Base-by-base conservation (phyloP, 2,888 invertebrate genomes). In the Embidobia sp. region DNA sequence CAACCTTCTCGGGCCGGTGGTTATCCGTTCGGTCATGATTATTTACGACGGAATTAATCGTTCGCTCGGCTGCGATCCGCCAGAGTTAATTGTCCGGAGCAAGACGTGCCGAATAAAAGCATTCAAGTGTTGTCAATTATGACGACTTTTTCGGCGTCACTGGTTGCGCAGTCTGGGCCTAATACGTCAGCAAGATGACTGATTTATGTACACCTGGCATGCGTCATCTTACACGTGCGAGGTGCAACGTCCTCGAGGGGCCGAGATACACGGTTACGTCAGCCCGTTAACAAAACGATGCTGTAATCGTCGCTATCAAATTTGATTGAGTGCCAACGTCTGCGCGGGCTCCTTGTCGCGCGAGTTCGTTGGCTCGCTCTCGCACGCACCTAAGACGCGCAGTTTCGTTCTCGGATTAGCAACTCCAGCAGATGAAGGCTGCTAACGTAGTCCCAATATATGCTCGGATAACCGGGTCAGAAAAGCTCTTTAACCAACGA, bases 281-380 rank as follows among this genome's bases (percentile, higher is more conserved):
- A 64, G 11, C 29, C 35, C 27, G 48, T 51, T 49, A 48, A 63
- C 69, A 74, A 73, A 67, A 75, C 74, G 67, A 48, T 35, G 55
- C 40, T 63, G 55, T 69, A 63, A 69, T 75, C 63, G 69, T 75
- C 63, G 69, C 63, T 75, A 75, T 75, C 67, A 75, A 63, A 63
- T 75, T 75, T 75, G 76, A 76, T 70, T 70, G 70, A 76, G 59
- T 57, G 64, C 57, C 76, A 70, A 59, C 76, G 70, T 57, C 49
- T 64, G 44, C 44, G 37, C 10, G 37, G 31, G 44, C 22, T 29
- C 33, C 37, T 42, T 26, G 31, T 48, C 13, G 27, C 22, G 53
- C 13, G 27, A 15, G 53, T 69, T 57, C 35, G 49, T 48, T 59
- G 49, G 64, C 64, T 42, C n/a, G 31, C 51, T 22, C 22, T 22